Evolutionary conservation across 2,113 vertebrate species (phyloP).

Genomic region (Irena cyanogastra): DNA sequence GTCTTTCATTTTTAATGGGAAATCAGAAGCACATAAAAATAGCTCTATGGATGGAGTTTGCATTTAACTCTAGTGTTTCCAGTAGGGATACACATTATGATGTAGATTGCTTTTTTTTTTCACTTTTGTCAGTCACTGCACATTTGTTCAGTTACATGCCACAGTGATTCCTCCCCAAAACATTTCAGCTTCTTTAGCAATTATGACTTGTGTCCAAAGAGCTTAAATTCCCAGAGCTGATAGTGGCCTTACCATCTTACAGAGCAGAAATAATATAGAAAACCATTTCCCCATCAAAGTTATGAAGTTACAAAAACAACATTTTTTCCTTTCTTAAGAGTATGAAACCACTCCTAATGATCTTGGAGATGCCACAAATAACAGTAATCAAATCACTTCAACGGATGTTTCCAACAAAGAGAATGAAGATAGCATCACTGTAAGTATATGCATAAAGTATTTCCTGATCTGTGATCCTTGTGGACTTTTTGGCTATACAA

Average conservation of each 20-base stretch:
- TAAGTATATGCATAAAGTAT: slow-evolving; percentile 77
- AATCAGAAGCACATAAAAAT: background rate
- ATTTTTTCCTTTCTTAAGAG: slow-evolving; percentile 71
- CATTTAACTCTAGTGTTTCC: background rate
- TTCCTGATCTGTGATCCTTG: background rate
- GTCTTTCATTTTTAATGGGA: slow-evolving; percentile 41
- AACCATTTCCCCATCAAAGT: background rate
- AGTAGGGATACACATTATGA: background rate
- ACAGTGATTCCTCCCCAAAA: background rate
- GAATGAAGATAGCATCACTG: slow-evolving; percentile 88
- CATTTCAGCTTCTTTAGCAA: background rate
- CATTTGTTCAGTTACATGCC: background rate
- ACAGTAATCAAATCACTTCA: slow-evolving; percentile 72
- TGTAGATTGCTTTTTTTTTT: background rate
- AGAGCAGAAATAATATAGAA: background rate
- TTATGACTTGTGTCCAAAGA: background rate
- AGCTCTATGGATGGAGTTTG: background rate
- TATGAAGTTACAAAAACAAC: background rate
- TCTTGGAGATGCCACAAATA: slow-evolving; percentile 75
- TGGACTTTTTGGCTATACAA: background rate
- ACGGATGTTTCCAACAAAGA: slow-evolving; percentile 74
- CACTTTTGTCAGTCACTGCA: background rate
- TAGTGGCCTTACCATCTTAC: background rate
- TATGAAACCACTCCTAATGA: slow-evolving; percentile 76
- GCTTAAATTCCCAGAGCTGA: background rate